Percentiles rank a stretch among this genome's conserved stretches.
These are phyloP conservation scores for Ephestia elutella DNA, from an alignment of 1,140 invertebrate species.

Conservation along the genomic window DNA sequence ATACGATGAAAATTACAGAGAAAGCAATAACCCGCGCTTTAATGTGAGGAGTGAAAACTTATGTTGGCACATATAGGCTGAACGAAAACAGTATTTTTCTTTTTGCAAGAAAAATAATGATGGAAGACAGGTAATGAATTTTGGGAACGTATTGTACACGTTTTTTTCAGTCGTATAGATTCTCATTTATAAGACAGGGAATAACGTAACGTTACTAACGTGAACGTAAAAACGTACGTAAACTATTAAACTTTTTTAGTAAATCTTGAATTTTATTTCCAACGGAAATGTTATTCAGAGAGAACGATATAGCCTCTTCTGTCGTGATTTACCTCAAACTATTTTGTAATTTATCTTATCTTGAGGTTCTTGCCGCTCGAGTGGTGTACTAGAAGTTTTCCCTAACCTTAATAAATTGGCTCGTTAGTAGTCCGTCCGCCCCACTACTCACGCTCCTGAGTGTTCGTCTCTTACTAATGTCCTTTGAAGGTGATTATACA, in stretches of 20 bases:
- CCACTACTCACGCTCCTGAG: not conserved
- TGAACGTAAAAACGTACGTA: too few relatives aligned
- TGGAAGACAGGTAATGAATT: too few relatives aligned
- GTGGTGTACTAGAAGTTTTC: not conserved
- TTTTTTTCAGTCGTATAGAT: too few relatives aligned
- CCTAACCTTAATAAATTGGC: constrained; percentile 12
- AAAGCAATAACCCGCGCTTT: not conserved
- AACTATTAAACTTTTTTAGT: too few relatives aligned
- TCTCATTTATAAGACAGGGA: too few relatives aligned
- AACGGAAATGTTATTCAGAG: too few relatives aligned
- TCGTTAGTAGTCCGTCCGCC: not conserved
- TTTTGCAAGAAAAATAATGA: too few relatives aligned
- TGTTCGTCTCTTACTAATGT: not conserved
- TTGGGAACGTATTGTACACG: too few relatives aligned
- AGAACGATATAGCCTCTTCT: not conserved
- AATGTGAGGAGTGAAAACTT: not conserved
- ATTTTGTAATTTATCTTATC: not conserved
- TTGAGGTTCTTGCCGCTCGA: not conserved
- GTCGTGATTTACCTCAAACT: not conserved
- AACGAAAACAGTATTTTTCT: too few relatives aligned
- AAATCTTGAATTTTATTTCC: too few relatives aligned
- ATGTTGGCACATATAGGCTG: too few relatives aligned
- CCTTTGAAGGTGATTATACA: not conserved
- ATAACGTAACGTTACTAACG: too few relatives aligned
- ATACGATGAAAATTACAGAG: not conserved